Conservation (phyloP, 2,888 invertebrate species). For the Cephonodes hylas region DNA sequence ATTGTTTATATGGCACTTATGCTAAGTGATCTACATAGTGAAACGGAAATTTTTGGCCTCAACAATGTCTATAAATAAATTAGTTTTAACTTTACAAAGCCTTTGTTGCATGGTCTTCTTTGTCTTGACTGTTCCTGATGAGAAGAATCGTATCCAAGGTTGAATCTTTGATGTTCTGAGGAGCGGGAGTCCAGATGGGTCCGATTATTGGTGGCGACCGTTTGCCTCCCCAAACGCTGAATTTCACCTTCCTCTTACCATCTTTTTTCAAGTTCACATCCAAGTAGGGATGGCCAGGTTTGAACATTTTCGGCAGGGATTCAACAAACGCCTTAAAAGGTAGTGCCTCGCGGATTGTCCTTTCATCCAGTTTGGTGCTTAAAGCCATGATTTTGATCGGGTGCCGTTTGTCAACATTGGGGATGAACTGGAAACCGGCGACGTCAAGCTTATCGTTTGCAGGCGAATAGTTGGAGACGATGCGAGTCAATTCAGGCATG, state of each 20-base stretch:
- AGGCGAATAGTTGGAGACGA: conserved; percentile 60
- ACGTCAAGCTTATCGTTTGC: conserved; percentile 43
- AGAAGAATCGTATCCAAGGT: conserved; percentile 59
- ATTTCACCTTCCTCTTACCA: conserved; percentile 73
- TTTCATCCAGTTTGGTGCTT: conserved; percentile 49
- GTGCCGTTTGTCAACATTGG: conserved; percentile 55
- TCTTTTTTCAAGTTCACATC: conserved; percentile 68
- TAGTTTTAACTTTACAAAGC: conserved; percentile 38
- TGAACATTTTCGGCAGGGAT: conserved; percentile 54
- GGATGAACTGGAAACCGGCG: conserved; percentile 58
- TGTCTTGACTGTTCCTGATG: conserved; percentile 49
- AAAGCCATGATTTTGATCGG: conserved; percentile 62
- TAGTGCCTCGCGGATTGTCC: conserved; percentile 50
- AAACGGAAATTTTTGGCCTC: conserved; percentile 31
- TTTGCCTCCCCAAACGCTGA: conserved; percentile 75
- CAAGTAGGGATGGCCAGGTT: conserved; percentile 64
- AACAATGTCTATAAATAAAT: conserved; percentile 27
- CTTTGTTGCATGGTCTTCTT: conserved; percentile 30
- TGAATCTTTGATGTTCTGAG: conserved; percentile 52
- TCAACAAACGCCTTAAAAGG: conserved; percentile 62
- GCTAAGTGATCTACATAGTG: conserved; percentile 16
- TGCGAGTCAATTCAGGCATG: conserved; percentile 60
- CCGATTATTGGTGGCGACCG: conserved; percentile 73
- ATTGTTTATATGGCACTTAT: conserved; percentile 25
- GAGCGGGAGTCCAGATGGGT: conserved; percentile 68